Conservation (phyloP, 2,888 invertebrate species). For the Diplolepis rosae region DNA sequence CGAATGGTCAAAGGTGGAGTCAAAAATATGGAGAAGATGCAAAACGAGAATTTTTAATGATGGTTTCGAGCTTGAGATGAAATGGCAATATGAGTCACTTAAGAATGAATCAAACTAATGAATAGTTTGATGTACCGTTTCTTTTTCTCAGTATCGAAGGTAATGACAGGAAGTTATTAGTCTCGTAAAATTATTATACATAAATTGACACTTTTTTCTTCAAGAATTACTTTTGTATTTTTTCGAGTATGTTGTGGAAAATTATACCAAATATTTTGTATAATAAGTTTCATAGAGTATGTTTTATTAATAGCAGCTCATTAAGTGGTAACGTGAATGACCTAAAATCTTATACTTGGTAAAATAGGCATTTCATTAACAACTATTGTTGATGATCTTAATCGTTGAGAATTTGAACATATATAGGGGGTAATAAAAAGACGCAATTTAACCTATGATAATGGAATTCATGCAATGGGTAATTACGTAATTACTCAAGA, state of each 20-base stretch:
- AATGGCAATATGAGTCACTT: constrained; percentile 1
- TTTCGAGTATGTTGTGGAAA: too few species aligned
- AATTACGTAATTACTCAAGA: constrained; percentile 53
- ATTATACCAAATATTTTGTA: too few species aligned
- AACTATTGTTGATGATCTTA: background rate
- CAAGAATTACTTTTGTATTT: background rate
- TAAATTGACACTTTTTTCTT: background rate
- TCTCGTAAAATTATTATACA: background rate
- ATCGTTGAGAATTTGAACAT: background rate
- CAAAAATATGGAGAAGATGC: constrained; percentile 8
- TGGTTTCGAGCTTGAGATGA: background rate
- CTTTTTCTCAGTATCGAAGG: background rate
- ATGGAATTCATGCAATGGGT: constrained; percentile 44
- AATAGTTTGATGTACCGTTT: background rate
- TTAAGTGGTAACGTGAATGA: background rate
- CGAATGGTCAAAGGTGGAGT: constrained; percentile 9
- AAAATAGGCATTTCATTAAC: background rate
- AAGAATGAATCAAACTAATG: background rate
- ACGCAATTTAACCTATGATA: constrained; percentile 16
- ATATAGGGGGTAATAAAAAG: constrained; percentile 2
- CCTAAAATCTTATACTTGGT: background rate
- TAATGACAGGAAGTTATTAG: background rate
- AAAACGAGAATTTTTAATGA: background rate
- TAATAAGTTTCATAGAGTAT: too few species aligned
- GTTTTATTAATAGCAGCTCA: too few species aligned